Conservation (phyloP, 2,888 invertebrate species). For the Himalopsyche anomala region DNA sequence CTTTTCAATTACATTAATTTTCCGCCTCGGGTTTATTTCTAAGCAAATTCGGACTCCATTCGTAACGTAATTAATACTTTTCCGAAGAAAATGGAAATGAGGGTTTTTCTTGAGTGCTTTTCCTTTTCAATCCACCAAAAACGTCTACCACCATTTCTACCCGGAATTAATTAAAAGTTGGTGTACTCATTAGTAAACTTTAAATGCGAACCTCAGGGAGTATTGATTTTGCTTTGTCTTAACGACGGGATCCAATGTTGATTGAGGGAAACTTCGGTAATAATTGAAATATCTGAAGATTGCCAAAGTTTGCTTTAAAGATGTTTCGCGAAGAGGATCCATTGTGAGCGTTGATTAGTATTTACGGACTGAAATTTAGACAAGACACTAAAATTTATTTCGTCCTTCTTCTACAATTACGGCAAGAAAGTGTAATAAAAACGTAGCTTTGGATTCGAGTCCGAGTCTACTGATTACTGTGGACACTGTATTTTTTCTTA, state of each 20-base stretch:
- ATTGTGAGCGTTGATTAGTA: constrained; percentile 6
- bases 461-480: too few species aligned
- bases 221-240: constrained; percentile 38
- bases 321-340: background rate
- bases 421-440: too few species aligned
- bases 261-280: constrained; percentile 7
- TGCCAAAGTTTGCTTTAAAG: constrained; percentile 10
- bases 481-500: too few species aligned
- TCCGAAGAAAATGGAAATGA: constrained; percentile 10
- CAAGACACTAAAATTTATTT: too few species aligned
- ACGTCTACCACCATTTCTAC: background rate
- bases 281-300: constrained; percentile 11
- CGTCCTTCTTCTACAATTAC: too few species aligned
- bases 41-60: constrained; percentile 14
- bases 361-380: background rate
- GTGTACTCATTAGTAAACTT: constrained; percentile 13
- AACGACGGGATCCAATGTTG: background rate
- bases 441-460: too few species aligned
- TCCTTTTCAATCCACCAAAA: constrained; percentile 25
- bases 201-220: constrained; percentile 23
- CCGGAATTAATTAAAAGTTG: constrained; percentile 40
- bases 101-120: constrained; percentile 26
- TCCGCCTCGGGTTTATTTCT: background rate
- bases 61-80: constrained; percentile 35
- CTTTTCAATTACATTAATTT: constrained; percentile 19